phyloP scores from a whole-genome alignment of 2,888 invertebrate genomes.

The Drepanosiphum platanoidis region DNA sequence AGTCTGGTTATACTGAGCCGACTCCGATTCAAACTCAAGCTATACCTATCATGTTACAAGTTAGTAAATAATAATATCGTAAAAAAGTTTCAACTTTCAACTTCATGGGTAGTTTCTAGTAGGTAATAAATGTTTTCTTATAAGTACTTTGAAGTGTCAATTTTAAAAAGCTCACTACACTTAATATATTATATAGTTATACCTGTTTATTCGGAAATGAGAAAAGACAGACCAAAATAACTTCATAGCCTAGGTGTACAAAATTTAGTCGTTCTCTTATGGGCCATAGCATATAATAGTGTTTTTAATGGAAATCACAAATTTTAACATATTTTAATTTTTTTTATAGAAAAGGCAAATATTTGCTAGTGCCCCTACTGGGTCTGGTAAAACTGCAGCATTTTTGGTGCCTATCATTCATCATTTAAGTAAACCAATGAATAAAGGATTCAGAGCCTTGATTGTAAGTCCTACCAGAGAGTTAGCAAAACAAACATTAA shows the following conservation, averaged over 20 bases:
- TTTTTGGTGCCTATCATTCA: slow-evolving; percentile 91
- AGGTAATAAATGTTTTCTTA: no score
- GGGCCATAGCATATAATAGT: no score
- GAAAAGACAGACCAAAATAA: no score
- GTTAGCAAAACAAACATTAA: slow-evolving; percentile 85
- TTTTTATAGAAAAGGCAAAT: slow-evolving; percentile 75
- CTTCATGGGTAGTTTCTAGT: no score
- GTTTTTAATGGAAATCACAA: background rate
- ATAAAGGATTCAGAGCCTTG: slow-evolving; percentile 84
- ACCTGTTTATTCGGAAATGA: no score
- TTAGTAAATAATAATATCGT: slow-evolving; percentile 66
- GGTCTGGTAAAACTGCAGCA: no score
- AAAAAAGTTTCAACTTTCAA: no score
- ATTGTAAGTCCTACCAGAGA: slow-evolving; percentile 94
- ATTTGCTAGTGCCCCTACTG: slow-evolving; percentile 93
- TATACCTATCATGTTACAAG: slow-evolving; percentile 86
- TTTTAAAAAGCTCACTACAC: no score
- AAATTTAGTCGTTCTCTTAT: no score
- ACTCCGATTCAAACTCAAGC: slow-evolving; percentile 95
- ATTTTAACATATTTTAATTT: slow-evolving; percentile 32
- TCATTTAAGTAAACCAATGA: slow-evolving; percentile 75
- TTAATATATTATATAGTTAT: no score
- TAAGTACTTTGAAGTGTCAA: no score
- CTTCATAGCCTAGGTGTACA: no score
- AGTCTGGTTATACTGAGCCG: slow-evolving; percentile 79